These are phyloP conservation scores for Trogon surrucura DNA, from an alignment of 2,113 vertebrate genomes.

Conservation along the genomic window DNA sequence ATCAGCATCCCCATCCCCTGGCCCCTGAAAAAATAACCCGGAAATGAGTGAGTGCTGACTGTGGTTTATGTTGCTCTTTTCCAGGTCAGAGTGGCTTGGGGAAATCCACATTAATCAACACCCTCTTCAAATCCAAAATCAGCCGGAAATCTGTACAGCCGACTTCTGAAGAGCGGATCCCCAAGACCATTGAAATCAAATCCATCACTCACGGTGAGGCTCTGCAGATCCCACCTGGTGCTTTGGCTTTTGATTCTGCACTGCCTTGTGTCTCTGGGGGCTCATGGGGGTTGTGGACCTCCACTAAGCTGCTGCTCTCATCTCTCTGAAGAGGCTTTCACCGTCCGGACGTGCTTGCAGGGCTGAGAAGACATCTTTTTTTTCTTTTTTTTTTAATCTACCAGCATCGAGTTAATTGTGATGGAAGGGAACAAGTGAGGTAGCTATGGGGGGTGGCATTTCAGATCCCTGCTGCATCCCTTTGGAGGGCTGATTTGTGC, in stretches of 20 bases:
- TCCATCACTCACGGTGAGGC: conserved; percentile 92
- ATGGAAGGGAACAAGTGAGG: not conserved
- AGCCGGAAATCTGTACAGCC: conserved; percentile 92
- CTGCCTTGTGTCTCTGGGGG: not conserved
- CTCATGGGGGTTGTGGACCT: fast-evolving
- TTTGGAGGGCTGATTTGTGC: not conserved
- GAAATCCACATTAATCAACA: conserved; percentile 99
- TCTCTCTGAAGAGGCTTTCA: not conserved
- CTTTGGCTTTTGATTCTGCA: not conserved
- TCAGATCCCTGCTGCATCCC: not conserved
- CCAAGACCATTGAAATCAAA: conserved; percentile 97
- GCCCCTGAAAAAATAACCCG: not conserved
- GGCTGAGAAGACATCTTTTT: not conserved
- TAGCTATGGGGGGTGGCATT: fast-evolving
- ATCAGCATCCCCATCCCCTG: not conserved
- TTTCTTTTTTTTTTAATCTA: not conserved
- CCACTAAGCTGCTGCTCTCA: not conserved
- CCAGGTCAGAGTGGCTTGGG: conserved; percentile 96
- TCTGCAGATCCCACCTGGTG: not conserved
- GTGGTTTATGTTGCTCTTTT: conserved; percentile 3
- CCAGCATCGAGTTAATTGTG: not conserved
- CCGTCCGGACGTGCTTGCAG: not conserved
- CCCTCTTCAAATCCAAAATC: conserved; percentile 98
- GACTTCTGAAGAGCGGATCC: conserved; percentile 89
- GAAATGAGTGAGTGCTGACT: not conserved